phyloP scores from a whole-genome alignment of 2,113 vertebrate genomes.

The Thamnaconus septentrionalis region DNA sequence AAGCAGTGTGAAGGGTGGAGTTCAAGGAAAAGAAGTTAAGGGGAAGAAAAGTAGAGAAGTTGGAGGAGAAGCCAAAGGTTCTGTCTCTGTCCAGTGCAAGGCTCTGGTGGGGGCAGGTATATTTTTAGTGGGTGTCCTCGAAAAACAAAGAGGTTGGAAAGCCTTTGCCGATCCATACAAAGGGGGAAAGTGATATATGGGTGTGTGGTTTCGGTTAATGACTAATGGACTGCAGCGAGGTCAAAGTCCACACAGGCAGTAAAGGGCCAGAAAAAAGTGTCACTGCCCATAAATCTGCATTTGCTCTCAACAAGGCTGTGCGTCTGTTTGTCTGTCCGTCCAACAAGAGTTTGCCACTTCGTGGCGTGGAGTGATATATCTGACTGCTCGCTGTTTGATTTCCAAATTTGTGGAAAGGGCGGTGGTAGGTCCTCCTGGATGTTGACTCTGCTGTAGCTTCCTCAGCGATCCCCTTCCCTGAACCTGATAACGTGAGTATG shows the following conservation, averaged over 20 bases:
- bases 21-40: slow-evolving; percentile 7
- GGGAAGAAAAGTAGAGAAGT: neutral
- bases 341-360: neutral
- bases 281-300: slow-evolving; percentile 19
- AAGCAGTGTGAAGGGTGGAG: neutral
- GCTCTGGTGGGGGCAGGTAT: neutral
- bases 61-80: slow-evolving; percentile 5
- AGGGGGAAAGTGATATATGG: slow-evolving; percentile 50
- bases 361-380: neutral
- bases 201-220: slow-evolving; percentile 74
- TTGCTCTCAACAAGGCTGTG: slow-evolving; percentile 5
- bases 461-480: neutral
- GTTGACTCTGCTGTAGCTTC: neutral
- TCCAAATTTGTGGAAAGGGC: neutral
- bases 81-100: too few relatives aligned
- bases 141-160: slow-evolving; percentile 27
- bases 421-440: neutral
- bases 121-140: neutral
- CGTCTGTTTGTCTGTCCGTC: neutral
- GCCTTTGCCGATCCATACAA: slow-evolving; percentile 10
- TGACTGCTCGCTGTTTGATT: neutral
- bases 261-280: slow-evolving; percentile 29
- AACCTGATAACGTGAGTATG: slow-evolving; percentile 11
- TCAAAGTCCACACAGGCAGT: slow-evolving; percentile 62
- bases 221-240: slow-evolving; percentile 56